phyloP scores from a whole-genome alignment of 2,888 invertebrate species.

The Lepidonotus clava region DNA sequence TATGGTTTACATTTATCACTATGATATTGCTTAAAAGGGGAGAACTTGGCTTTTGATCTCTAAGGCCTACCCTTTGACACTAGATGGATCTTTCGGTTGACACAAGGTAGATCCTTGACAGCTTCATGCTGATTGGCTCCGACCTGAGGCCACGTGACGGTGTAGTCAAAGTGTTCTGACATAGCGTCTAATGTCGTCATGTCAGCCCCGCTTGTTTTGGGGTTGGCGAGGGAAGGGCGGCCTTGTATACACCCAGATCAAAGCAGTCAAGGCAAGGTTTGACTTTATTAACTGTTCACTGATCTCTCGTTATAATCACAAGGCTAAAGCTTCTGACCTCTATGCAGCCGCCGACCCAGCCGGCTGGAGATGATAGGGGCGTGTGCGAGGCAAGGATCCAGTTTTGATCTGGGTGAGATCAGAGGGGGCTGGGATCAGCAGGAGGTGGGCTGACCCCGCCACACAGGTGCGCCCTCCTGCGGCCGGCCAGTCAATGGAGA shows the following conservation, averaged over 20 bases:
- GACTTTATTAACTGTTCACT: slow-evolving; percentile 40
- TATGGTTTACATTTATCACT: too few relatives aligned
- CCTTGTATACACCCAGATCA: not conserved
- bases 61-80: not conserved
- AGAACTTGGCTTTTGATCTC: too few relatives aligned
- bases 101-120: not conserved
- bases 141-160: not conserved
- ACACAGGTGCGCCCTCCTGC: not conserved
- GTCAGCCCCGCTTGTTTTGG: not conserved
- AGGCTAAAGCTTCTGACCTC: slow-evolving; percentile 2
- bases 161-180: not conserved
- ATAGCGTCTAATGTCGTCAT: slow-evolving; percentile 19
- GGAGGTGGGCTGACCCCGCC: not conserved
- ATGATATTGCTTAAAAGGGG: too few relatives aligned
- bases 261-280: slow-evolving; percentile 36
- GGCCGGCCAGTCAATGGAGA: not conserved
- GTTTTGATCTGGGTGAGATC: slow-evolving; percentile 31
- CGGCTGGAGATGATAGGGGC: not conserved
- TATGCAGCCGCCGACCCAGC: not conserved
- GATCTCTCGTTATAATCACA: slow-evolving; percentile 13
- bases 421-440: slow-evolving; percentile 7
- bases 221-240: slow-evolving; percentile 6
- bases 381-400: slow-evolving; percentile 6
- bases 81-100: not conserved
- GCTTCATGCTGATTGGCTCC: slow-evolving; percentile 19